Evolutionary conservation across 2,797 vertebrate genomes (phyloP), one percentile per base, ranked within the genome.

Genomic region (Hylomyscus alleni): DNA sequence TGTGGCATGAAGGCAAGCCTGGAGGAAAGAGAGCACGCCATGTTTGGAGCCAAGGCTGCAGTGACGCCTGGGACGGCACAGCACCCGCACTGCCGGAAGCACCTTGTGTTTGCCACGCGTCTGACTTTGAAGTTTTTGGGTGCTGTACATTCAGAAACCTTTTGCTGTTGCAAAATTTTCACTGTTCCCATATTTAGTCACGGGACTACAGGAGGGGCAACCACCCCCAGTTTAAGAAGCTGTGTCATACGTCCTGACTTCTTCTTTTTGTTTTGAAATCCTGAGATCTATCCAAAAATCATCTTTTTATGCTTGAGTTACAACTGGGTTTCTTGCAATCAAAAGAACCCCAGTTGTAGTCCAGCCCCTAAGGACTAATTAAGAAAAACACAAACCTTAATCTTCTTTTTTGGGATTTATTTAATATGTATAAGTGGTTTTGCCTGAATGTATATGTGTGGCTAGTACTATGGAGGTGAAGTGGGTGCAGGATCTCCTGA

Each of bases 201-300:
- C 20, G 37, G 37, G 56, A 24, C 54, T 6, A 37, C 12, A 37
- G 56, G n/a, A 37, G 56, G 20, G 22, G 22, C 47, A 52, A 72
- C 5, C 13, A 72, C 34, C 13, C 6, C 19, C 34, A 37, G 13
- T 54, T 87, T 87, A 73, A 37, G 50, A 72, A 29, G 20, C 47
- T 52, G 62, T 69, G 19, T 14, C 12, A 24, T 60, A 14, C 58
- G 20, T 58, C 29, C 86, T 90, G 65, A 50, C 19, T 90, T 86
- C 58, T 89, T 24, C 56, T 22, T 44, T 90, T 75, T 92, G 52
- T 85, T 90, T 62, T 72, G 60, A 44, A 72, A n/a, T 69, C 76
- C 58, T 54, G 29, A 77, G 56, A 54, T 47, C 37, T 60, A 40
- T 44, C 12, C 34, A 58, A 14, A 34, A 84, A n/a, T 47, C 11